Base-by-base conservation (phyloP, 2,797 vertebrate species). In the Tenualosa ilisha region DNA sequence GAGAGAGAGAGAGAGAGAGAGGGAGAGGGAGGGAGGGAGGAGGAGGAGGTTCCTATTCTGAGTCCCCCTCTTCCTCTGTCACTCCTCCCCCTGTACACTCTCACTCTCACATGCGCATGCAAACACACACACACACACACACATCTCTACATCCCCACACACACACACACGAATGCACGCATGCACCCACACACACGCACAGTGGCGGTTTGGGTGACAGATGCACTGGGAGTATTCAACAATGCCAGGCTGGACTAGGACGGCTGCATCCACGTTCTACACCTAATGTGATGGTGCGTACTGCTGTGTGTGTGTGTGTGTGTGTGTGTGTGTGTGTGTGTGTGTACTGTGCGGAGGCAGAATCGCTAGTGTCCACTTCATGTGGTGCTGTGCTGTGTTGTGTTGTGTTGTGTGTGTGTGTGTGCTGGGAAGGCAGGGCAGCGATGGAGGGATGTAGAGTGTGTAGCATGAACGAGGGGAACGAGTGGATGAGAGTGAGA, bases 271-370 rank as follows among this genome's bases (percentile, higher is more conserved):
- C 93, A 93, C 93, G 88, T 92, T 94, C 92, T 93, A 94, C 93
- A 93, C 93, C 95, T 96, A 94, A 93, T 95, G 95, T 96, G 96
- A 96, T 97, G 96, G 95, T 95, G 95, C 96, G 94, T 96, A 95
- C 96, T 97, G 94, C 93, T 93, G 96, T 93, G 91, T 89, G 89
- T 61, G 95, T 90, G 91, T 88, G 93, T 93, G 94, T 92, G 93
- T 63, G 63, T 65, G n/a, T 65, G 63, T 65, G n/a, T 26, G 63
- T 26, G 63, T 65, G 63, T 68, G 61, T 65, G n/a, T 65, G n/a
- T 8, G 5, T 65, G 61, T 65, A 5, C 20, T 26, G 24, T 68
- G 24, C 13, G 59, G 6, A 31, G 8, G 63, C 51, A 12, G 51
- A 53, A 53, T 53, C 51, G 1, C 51, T 15, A 53, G 51, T 53